Base-by-base conservation (phyloP, 2,888 invertebrate species). In the Cryptosula pallasiana region DNA sequence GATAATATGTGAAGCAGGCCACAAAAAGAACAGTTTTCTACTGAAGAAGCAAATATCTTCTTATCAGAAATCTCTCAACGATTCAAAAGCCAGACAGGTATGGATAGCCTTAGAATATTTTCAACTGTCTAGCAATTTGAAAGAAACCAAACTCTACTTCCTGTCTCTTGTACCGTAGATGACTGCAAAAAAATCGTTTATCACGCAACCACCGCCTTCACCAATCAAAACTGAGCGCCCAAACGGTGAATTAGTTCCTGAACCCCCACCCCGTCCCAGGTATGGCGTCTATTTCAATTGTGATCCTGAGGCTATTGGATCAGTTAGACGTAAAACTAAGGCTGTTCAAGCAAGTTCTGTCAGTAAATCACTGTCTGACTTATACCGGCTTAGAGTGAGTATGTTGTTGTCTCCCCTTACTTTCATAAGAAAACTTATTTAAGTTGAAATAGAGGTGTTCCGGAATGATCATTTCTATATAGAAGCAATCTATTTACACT, bases 301-400 rank as follows among this genome's bases (percentile, higher is more conserved):
- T 63, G 63, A 63, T 3, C 63, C 63, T 34, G 63, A 63, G 63
- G 63, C 63, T 32, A 63, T 63, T 29, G 32, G 63, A 16, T 63
- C 63, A 29, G 63, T 63, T 27, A 27, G 63, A 27, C 27, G 63
- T 9, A 63, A 32, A 27, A 63, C 63, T 34, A 27, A 63, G 34
- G 5, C 27, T 32, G 3, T 63, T 29, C 63, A 63, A n/a, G 27
- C 63, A 16, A 63, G 32, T n/a, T 32, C 63, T 25, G 32, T 63
- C 13, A 63, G 32, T 32, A 63, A 63, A 27, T 63, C 63, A 29
- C 9, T 63, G 34, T 13, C 34, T 13, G 63, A 63, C 32, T 32
- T 63, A 16, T 32, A 63, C 27, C 25, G n/a, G n/a, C 63, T 63
- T 13, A 63, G 63, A 27, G 63, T 63, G n/a, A 13, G 63, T 32